Evolutionary conservation across 2,797 vertebrate genomes (phyloP).

Genomic region (Cyprinella venusta): DNA sequence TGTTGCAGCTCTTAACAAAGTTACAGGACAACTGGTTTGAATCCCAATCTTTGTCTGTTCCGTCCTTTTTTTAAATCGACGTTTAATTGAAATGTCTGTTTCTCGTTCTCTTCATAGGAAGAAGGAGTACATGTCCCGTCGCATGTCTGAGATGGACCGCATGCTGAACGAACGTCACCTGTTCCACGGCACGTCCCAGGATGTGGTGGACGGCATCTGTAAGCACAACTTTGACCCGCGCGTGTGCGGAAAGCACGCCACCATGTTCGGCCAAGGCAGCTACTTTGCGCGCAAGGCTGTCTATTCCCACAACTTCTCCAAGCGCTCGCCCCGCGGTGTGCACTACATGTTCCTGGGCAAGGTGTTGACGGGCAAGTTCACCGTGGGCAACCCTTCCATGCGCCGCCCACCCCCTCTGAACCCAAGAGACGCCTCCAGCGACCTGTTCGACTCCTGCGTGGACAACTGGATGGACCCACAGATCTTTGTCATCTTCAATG

Average conservation of each 20-base stretch:
- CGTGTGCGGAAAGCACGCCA: conserved; percentile 97
- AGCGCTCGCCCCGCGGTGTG: conserved; percentile 89
- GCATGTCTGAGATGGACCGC: conserved; percentile 89
- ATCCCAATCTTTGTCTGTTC: not conserved
- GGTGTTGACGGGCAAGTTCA: conserved; percentile 94
- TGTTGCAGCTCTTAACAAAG: not conserved
- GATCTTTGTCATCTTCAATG: conserved; percentile 99
- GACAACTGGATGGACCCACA: conserved; percentile 98
- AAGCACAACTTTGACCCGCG: conserved; percentile 99
- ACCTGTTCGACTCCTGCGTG: conserved; percentile 98
- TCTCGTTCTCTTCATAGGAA: conserved; percentile 80
- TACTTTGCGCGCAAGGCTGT: conserved; percentile 97
- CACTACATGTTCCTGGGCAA: conserved; percentile 99
- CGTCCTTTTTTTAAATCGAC: not conserved
- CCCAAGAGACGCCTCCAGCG: conserved; percentile 90
- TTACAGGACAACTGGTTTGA: not conserved
- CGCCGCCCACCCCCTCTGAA: conserved; percentile 93
- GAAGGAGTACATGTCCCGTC: conserved; percentile 97
- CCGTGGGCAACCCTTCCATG: conserved; percentile 96
- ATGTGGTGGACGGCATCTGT: conserved; percentile 97
- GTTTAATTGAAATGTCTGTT: not conserved
- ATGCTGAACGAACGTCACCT: conserved; percentile 94
- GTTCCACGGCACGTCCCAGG: conserved; percentile 97
- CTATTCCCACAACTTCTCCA: conserved; percentile 98
- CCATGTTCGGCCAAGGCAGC: conserved; percentile 99